Evolutionary conservation across 64 coral and sea anemone genomes (phyloP), one percentile per base, ranked within the genome.

Genomic region (Actinia tenebrosa): DNA sequence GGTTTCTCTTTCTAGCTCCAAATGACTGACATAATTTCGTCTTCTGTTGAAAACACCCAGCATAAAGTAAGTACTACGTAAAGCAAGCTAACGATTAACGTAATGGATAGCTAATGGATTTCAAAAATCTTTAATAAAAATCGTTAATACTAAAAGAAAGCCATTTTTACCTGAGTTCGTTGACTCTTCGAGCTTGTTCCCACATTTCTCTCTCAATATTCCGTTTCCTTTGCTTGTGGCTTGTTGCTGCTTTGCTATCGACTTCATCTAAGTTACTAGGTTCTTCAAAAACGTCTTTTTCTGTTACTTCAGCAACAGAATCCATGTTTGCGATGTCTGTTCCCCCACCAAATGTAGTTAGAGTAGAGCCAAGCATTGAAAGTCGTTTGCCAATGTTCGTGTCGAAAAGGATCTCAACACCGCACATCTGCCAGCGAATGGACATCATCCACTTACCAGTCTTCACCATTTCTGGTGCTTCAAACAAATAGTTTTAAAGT

Each of bases 391-490:
- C 97, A 56, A 99, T 99, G 25, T 91, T 91, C 16, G 93, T 99
- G 64, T 99, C 97, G 25, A 91, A 95, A 45, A 95, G 90, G 10
- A 99, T 78, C 78, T 99, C 97, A 82, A 99, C 91, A 47, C 97
- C 97, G 62, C 93, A 89, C 97, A 99, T 99, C 69, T 95, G 91
- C 97, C 97, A 99, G 2, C 91, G 93, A 81, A 99, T 88, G 16
- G 97, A 99, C 97, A 99, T 95, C 54, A 99, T 91, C 97, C 93
- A 95, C 53, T 99, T 99, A 11, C 93, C 97, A 27, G 97, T 92
- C 25, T 91, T 99, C 15, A 78, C 86, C 84, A 83, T 94, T 68
- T 95, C 91, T 93, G 86, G 42, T 75, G 30, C 7, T 27, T 20
- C 16, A 10, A 56, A 80, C n/a, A 30, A 75, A 66, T 23, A 66